Conservation (phyloP, 2,888 invertebrate species). For the Lumbricus terrestris region DNA sequence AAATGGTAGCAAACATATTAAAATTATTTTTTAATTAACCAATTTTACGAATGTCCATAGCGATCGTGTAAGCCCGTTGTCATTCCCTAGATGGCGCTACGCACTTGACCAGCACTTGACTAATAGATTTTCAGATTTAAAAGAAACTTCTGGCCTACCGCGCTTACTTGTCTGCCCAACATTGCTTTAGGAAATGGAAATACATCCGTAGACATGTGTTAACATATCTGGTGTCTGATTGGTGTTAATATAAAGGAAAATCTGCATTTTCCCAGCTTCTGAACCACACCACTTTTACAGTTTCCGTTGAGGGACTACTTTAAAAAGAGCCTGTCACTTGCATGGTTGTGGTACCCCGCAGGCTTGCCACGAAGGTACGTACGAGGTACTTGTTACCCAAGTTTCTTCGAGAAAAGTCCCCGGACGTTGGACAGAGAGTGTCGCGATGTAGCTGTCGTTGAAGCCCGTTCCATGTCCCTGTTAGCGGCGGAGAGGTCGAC, state of each 20-base stretch:
- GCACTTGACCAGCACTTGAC: background rate
- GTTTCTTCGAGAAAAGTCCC: conserved; percentile 13
- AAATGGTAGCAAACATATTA: no score
- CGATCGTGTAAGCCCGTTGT: background rate
- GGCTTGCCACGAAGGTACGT: conserved; percentile 9
- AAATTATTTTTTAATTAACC: no score
- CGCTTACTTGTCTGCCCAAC: background rate
- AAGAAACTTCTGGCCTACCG: background rate
- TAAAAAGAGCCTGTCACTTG: background rate
- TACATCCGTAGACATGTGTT: background rate
- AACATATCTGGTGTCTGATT: background rate
- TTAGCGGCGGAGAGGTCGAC: background rate
- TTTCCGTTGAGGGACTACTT: background rate
- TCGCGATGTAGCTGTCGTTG: background rate
- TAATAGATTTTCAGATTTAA: background rate
- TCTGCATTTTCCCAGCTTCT: background rate
- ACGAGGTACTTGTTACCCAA: background rate
- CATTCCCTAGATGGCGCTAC: background rate
- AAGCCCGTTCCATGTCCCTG: background rate
- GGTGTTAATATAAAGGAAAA: background rate
- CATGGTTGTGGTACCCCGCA: background rate
- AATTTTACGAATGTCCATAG: no score
- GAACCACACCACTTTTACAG: background rate
- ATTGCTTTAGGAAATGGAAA: background rate
- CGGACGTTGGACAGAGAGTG: conserved; percentile 17